A percentile compares a stretch with the other conserved stretches of the same genome.
These are phyloP conservation scores for Tinea pellionella DNA, from an alignment of 2,888 invertebrate species.

Conservation along the genomic window DNA sequence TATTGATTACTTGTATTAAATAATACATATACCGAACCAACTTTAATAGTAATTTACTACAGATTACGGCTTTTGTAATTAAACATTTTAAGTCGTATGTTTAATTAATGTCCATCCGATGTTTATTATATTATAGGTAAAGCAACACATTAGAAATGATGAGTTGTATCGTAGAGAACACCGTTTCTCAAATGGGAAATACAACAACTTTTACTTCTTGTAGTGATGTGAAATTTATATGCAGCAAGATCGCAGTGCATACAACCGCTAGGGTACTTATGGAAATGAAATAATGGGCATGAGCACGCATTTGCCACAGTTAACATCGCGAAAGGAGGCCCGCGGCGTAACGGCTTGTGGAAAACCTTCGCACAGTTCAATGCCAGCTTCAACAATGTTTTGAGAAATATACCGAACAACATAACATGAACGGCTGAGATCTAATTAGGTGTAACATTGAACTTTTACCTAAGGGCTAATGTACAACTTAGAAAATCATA, in stretches of 20 bases:
- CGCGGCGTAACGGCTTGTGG: conserved; percentile 19
- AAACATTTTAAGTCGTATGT: too few species aligned
- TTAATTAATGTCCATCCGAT: too few species aligned
- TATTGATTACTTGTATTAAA: background rate
- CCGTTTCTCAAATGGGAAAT: conserved; percentile 10
- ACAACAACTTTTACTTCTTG: conserved; percentile 10
- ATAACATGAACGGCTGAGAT: background rate
- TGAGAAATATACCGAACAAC: background rate
- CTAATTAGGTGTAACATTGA: background rate
- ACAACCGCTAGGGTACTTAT: conserved; percentile 16
- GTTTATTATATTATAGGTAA: background rate
- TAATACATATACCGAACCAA: too few species aligned
- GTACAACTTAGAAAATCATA: background rate
- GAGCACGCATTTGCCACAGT: conserved; percentile 34
- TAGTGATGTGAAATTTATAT: conserved; percentile 13
- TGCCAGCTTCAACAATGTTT: background rate
- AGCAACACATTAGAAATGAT: conserved; percentile 2
- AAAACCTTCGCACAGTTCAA: conserved; percentile 10
- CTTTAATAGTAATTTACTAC: too few species aligned
- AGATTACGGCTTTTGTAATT: too few species aligned
- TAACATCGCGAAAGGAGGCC: conserved; percentile 17
- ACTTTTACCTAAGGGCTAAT: background rate
- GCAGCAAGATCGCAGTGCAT: conserved; percentile 7
- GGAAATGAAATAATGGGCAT: conserved; percentile 41
- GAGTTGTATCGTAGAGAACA: background rate